Conservation (phyloP, 2,113 vertebrate species). For the Otis tarda region DNA sequence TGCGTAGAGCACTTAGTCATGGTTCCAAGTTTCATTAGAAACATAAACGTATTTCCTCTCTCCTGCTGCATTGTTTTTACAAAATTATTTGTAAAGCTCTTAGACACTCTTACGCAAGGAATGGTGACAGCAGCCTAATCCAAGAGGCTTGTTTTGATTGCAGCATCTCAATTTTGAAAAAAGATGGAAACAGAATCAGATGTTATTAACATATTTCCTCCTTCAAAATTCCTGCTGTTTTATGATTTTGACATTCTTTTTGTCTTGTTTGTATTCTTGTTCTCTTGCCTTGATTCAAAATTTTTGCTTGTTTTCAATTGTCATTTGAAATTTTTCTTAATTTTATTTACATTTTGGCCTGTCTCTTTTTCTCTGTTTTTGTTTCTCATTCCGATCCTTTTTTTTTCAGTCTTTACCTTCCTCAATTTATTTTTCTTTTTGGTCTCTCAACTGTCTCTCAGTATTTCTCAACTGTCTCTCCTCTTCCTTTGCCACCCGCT, state of each 20-base stretch:
- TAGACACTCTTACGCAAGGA: not conserved
- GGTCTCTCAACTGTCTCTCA: not conserved
- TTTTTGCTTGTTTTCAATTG: not conserved
- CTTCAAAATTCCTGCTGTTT: not conserved
- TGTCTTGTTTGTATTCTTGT: not conserved
- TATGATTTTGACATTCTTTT: not conserved
- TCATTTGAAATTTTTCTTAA: not conserved
- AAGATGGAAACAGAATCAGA: not conserved
- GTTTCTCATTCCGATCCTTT: not conserved
- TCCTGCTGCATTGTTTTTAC: not conserved
- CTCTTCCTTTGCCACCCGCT: not conserved
- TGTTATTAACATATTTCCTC: not conserved
- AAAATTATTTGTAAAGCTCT: not conserved
- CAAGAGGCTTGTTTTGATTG: not conserved
- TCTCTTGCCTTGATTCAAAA: not conserved
- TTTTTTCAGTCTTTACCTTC: not conserved
- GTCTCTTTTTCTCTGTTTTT: not conserved
- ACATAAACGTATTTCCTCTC: not conserved
- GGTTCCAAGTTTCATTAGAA: not conserved
- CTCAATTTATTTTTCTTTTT: constrained; percentile 10
- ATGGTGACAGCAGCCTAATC: not conserved
- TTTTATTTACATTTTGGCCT: constrained; percentile 5
- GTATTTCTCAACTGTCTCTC: not conserved
- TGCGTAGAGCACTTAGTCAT: not conserved
- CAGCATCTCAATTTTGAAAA: not conserved